Base-by-base conservation (phyloP, 1,140 invertebrate species). In the Drosophila funebris region DNA sequence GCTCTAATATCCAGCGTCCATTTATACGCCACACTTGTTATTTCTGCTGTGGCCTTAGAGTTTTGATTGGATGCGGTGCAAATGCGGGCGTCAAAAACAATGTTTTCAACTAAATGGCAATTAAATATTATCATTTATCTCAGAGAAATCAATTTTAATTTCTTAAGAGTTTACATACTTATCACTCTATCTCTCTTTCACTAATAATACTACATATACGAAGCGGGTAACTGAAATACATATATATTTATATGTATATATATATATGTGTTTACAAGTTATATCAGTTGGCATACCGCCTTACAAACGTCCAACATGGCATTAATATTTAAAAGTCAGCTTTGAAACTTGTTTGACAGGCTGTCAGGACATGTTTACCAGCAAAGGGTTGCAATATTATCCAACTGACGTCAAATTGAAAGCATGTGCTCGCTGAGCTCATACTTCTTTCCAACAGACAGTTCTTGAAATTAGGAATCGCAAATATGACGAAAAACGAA, bases 251-350 rank as follows among this genome's bases (percentile, higher is more conserved):
- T n/a, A n/a, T n/a, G n/a, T 9, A 44, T 44, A 22, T 4, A 39
- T 16, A 16, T 41, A 13, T 4, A 9, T 1, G 9, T 33, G 11
- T 4, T 9, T 24, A n/a, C 24, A 14, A 48, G 44, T 27, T 48
- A 24, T 13, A 13, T 24, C 44, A 27, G 44, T n/a, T 48, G 44
- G 44, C 44, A 29, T n/a, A 48, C n/a, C n/a, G 24, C 13, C 44
- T 48, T 48, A 14, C 5, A n/a, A 48, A 24, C 44, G 44, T 48
- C 44, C 44, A 44, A 69, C 81, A 64, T 72, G 67, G 79, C 80
- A 83, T 83, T 84, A 85, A 83, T 83, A 78, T 84, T 84, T 84
- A 84, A 84, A 78, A 79, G 80, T 79, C 80, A 83, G 76, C 80
- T 79, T 73, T 76, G 73, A 73, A 84, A 84, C 76, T 85, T 85